Percentiles rank a stretch among this genome's conserved stretches.
phyloP scores from a whole-genome alignment of 2,113 vertebrate genomes.

The Nothocercus julius region DNA sequence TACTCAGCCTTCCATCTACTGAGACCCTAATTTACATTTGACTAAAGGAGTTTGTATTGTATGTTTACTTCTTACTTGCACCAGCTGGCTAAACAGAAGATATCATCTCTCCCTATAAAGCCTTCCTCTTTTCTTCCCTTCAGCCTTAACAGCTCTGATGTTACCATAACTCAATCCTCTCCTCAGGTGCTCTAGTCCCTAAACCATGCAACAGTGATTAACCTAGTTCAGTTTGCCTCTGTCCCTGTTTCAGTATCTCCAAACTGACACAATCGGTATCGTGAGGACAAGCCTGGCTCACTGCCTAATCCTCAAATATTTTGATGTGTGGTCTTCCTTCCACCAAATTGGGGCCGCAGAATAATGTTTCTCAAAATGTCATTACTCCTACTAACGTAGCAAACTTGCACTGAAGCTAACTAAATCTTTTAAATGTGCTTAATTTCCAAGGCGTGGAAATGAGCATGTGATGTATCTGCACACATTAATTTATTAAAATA shows the following conservation, averaged over 20 bases:
- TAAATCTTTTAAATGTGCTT: not conserved
- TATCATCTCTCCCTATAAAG: not conserved
- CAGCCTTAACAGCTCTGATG: accelerated
- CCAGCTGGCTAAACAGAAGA: not conserved
- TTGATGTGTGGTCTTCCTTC: not conserved
- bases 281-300: not conserved
- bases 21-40: not conserved
- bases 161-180: not conserved
- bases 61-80: not conserved
- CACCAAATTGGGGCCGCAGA: not conserved
- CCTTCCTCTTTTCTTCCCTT: not conserved
- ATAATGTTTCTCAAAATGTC: not conserved
- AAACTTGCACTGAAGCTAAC: not conserved
- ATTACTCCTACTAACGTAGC: not conserved
- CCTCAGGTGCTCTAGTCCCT: not conserved
- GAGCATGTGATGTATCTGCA: not conserved
- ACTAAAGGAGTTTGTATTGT: not conserved
- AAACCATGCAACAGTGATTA: not conserved
- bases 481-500: not conserved
- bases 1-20: not conserved
- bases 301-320: not conserved
- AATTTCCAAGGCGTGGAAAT: not conserved
- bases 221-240: not conserved
- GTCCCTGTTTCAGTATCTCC: not conserved
- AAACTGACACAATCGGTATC: not conserved